Evolutionary conservation across 2,888 invertebrate genomes (phyloP).

Genomic region (Ichneumoninae sp.): DNA sequence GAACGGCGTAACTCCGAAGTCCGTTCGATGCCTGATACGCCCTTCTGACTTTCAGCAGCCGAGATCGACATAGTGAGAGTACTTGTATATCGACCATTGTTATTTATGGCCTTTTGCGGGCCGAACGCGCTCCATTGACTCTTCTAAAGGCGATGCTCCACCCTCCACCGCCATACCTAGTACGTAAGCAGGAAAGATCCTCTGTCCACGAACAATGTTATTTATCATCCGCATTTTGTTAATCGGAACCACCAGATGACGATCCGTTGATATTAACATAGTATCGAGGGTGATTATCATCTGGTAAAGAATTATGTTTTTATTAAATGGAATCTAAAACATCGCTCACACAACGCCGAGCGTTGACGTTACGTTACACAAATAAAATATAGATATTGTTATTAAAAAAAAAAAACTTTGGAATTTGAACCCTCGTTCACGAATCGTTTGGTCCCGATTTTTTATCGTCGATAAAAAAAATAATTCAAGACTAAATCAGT

Average conservation of each 20-base stretch:
- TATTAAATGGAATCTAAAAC: neutral
- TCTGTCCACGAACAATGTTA: neutral
- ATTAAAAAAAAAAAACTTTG: neutral
- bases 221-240: neutral
- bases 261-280: neutral
- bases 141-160: constrained; percentile 42
- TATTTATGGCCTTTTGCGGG: constrained; percentile 56
- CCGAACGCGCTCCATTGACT: constrained; percentile 58
- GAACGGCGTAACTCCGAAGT: neutral
- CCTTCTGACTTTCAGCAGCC: neutral
- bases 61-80: constrained; percentile 29
- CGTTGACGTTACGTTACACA: constrained; percentile 4
- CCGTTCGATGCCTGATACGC: neutral
- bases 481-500: neutral
- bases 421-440: neutral
- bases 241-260: neutral
- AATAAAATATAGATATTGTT: constrained; percentile 12
- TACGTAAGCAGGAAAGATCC: constrained; percentile 23
- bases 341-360: neutral
- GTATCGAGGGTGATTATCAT: neutral
- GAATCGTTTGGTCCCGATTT: neutral
- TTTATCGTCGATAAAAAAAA: neutral
- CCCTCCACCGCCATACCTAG: constrained; percentile 45
- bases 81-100: constrained; percentile 23
- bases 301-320: neutral